phyloP scores from a whole-genome alignment of 2,888 invertebrate genomes.

The Macropis europaea region DNA sequence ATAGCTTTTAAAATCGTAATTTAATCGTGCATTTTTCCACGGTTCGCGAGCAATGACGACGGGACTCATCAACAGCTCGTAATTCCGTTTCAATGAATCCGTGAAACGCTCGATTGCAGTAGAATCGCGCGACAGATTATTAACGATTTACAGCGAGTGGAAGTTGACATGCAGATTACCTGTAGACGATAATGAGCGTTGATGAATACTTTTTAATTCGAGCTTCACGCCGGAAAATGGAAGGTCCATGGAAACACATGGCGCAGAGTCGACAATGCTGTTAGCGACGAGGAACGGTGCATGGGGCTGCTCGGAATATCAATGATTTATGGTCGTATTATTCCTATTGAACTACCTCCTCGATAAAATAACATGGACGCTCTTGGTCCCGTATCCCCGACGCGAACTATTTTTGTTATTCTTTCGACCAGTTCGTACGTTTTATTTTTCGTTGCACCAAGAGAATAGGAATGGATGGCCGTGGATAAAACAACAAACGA shows the following conservation, averaged over 20 bases:
- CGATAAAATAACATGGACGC: slow-evolving; percentile 51
- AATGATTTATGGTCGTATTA: slow-evolving; percentile 49
- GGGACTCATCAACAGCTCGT: background rate
- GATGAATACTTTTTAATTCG: background rate
- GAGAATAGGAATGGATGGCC: too few species aligned
- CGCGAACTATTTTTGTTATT: slow-evolving; percentile 47
- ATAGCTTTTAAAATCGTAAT: background rate
- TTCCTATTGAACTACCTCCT: slow-evolving; percentile 23
- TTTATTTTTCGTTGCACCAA: slow-evolving; percentile 12
- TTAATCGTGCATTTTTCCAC: background rate
- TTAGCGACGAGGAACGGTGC: slow-evolving; percentile 5
- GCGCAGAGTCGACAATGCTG: background rate
- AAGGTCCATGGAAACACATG: background rate
- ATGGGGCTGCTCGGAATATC: slow-evolving; percentile 23
- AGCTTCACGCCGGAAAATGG: slow-evolving; percentile 8
- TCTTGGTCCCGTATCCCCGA: slow-evolving; percentile 30
- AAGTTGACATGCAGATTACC: too few species aligned
- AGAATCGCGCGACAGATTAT: slow-evolving; percentile 4
- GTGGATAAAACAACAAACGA: background rate
- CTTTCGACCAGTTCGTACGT: slow-evolving; percentile 13
- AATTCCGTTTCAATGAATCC: background rate
- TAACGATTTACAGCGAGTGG: background rate
- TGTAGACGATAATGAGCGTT: background rate
- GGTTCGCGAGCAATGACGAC: background rate
- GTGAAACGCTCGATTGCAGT: background rate